A percentile compares a stretch with the other conserved stretches of the same genome.
phyloP scores from a whole-genome alignment of 2,797 vertebrate genomes.

The Propithecus perrieri region DNA sequence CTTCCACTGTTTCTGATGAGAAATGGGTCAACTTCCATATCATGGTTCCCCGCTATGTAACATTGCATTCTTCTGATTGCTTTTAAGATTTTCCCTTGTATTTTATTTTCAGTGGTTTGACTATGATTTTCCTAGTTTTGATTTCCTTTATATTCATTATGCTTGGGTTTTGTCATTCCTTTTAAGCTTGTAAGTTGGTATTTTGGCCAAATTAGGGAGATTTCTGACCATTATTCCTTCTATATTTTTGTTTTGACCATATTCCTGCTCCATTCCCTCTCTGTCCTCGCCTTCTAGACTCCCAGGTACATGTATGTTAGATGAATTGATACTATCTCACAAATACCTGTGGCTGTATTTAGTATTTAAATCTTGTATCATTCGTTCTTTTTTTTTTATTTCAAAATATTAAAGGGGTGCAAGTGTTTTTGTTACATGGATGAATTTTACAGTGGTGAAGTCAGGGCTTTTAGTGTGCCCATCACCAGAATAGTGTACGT shows the following conservation, averaged over 20 bases:
- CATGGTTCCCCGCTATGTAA: background rate
- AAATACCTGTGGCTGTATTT: background rate
- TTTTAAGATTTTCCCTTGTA: background rate
- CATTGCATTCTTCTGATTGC: background rate
- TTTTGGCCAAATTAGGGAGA: background rate
- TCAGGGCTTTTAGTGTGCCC: no score
- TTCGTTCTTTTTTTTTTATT: background rate
- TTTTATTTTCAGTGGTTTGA: background rate
- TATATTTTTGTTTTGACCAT: background rate
- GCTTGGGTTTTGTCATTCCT: background rate
- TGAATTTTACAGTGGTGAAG: no score
- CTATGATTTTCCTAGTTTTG: background rate
- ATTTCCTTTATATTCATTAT: background rate
- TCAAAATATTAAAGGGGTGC: no score
- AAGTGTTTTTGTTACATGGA: no score
- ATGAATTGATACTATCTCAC: background rate
- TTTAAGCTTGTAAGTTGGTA: background rate
- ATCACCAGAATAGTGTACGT: no score
- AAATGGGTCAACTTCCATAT: background rate
- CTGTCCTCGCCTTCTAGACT: background rate
- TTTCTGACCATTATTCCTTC: background rate
- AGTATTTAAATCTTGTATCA: background rate
- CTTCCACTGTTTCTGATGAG: background rate
- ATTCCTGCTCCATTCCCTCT: background rate
- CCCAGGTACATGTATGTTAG: background rate